Evolutionary conservation across 2,888 invertebrate species (phyloP), one percentile per base, ranked within the genome.

Genomic region (Netelia fuscicornis): DNA sequence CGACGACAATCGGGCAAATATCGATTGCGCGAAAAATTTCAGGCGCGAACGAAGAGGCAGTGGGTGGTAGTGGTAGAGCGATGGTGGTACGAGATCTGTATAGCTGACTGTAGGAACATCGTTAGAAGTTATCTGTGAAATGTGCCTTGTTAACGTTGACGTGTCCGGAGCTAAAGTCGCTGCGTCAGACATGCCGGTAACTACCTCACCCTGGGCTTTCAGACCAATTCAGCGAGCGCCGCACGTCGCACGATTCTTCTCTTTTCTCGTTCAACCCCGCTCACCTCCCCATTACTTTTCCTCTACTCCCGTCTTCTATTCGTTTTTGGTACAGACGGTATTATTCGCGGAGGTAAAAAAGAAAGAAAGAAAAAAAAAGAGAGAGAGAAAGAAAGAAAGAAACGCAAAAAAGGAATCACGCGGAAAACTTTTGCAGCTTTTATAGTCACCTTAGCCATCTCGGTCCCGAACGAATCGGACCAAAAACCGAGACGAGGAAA

Each of bases 91-190:
- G 42, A 48, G 17, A 54, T 62, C 11, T 64, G 54, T 74, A 68
- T 78, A 70, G 81, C 75, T 78, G 64, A 70, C 78, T 68, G 52
- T 10, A 72, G 68, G 77, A 86, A 65, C 86, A 85, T 87, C 87
- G 83, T 87, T 86, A 86, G 81, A 86, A 86, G 87, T 86, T 86
- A 87, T 86, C 86, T 83, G 79, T 88, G 86, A 88, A 88, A 87
- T 88, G 85, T 86, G 86, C 86, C 87, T 88, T 86, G 88, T 88
- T 88, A 88, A 86, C 86, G 74, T 86, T 87, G 86, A 87, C 87
- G 81, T 87, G 85, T 82, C 82, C 75, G 82, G 79, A 75, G 84
- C 75, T 84, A 87, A 88, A 85, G 85, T 77, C 83, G 88, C 88
- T 87, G 88, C 82, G 88, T 88, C 88, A 88, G 88, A 85, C 83